Percentiles rank a stretch among this genome's conserved stretches.
Evolutionary conservation across 2,113 vertebrate species (phyloP).

Genomic region (Colinus virginianus): DNA sequence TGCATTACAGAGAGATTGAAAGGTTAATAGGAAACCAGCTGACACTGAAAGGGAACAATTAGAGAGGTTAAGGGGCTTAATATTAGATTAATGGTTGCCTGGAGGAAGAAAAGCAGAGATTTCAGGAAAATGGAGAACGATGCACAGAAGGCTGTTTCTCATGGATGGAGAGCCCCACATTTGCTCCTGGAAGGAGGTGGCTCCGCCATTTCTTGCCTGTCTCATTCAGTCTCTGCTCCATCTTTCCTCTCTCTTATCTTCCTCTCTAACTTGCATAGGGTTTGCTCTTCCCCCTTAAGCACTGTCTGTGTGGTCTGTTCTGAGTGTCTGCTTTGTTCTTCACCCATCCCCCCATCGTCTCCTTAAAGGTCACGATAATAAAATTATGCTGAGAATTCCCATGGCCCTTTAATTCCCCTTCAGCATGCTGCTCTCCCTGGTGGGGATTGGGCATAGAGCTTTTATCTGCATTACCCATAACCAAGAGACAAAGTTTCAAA

Average conservation of each 20-base stretch:
- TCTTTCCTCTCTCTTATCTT: background rate
- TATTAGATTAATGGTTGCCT: conserved; percentile 74
- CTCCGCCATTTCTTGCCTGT: background rate
- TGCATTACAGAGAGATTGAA: conserved; percentile 71
- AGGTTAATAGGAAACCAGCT: conserved; percentile 76
- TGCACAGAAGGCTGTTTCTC: conserved; percentile 8
- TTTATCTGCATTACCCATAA: background rate
- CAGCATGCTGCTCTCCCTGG: background rate
- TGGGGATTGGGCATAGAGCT: background rate
- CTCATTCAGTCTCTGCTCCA: background rate
- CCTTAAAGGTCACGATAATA: background rate
- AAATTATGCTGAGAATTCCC: background rate
- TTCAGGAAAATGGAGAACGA: conserved; percentile 57
- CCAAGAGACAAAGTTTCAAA: background rate
- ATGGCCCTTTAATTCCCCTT: background rate
- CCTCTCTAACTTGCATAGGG: background rate
- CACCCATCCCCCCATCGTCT: background rate
- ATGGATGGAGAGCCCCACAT: background rate
- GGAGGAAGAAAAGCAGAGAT: conserved; percentile 68
- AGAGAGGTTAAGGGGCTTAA: conserved; percentile 74
- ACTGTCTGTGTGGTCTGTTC: background rate
- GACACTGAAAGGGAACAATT: conserved; percentile 71
- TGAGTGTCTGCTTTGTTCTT: background rate
- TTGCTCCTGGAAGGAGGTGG: background rate
- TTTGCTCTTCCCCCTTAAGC: background rate